These are phyloP conservation scores for Ecliptopera silaceata DNA, from an alignment of 2,888 invertebrate genomes.

Conservation along the genomic window DNA sequence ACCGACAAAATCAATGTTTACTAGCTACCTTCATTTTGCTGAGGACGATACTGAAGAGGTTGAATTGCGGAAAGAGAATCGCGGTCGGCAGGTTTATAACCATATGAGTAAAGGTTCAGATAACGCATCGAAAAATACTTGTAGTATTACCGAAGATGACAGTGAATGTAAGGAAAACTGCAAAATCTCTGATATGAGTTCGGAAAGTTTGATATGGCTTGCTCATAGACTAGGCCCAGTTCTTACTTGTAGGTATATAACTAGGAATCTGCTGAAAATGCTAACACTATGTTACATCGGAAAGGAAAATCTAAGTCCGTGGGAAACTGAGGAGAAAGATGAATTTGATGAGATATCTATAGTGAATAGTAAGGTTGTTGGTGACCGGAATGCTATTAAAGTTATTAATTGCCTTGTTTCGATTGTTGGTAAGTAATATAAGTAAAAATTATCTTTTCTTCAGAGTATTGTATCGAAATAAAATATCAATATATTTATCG, in stretches of 20 bases:
- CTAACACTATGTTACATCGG: conserved; percentile 96
- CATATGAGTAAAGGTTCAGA: conserved; percentile 47
- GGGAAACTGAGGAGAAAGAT: conserved; percentile 67
- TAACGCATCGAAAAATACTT: conserved; percentile 35
- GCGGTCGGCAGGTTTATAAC: conserved; percentile 49
- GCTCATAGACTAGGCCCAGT: conserved; percentile 97
- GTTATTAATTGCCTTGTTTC: conserved; percentile 96
- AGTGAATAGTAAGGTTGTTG: conserved; percentile 85
- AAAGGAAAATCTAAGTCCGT: conserved; percentile 86
- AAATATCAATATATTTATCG: no score
- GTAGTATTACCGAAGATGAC: conserved; percentile 51
- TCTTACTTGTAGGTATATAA: conserved; percentile 94
- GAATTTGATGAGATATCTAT: conserved; percentile 85
- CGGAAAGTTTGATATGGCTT: conserved; percentile 95
- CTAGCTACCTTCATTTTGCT: conserved; percentile 76
- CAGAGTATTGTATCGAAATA: no score
- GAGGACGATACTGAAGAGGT: conserved; percentile 57
- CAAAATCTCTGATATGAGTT: conserved; percentile 93
- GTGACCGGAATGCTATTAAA: conserved; percentile 92
- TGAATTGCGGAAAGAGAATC: conserved; percentile 45
- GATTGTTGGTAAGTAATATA: conserved; percentile 87
- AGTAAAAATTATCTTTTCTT: no score
- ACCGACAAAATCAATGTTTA: conserved; percentile 78
- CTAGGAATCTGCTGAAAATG: conserved; percentile 96
- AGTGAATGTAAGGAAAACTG: conserved; percentile 53